Evolutionary conservation across 2,888 invertebrate genomes (phyloP), one percentile per base, ranked within the genome.

Genomic region (Ptychoptera albimana): DNA sequence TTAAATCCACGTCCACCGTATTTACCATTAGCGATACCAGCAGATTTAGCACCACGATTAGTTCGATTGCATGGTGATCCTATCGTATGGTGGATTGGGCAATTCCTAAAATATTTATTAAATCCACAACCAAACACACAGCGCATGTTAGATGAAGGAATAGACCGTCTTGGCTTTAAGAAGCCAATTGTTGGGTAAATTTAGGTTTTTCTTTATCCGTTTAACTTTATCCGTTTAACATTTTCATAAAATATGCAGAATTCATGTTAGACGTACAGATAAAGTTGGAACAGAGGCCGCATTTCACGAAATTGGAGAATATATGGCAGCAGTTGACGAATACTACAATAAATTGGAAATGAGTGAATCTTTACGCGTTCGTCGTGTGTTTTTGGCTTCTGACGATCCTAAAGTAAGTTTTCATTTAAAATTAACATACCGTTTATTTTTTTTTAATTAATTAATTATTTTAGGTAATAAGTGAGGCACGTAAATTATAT

Each of bases 221-320:
- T 10, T 34, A 34, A 34, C 23, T 23, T 23, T 23, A 23, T 23
- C 23, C 23, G n/a, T n/a, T n/a, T n/a, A n/a, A n/a, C n/a, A n/a
- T n/a, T n/a, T n/a, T n/a, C n/a, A 43, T 47, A 46, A 50, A 32
- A 29, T 38, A 44, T 45, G 1, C 58, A 83, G 83, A 0, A 75
- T 88, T 2, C 87, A 88, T 59, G 77, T 88, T 11, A 69, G 87
- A 8, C 71, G 87, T 45, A 87, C 87, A 0, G 87, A 87, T 57
- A 87, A 87, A 64, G 88, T 98, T 31, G 96, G 94, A n/a, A 92
- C 94, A 0, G 97, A 98, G 64, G 98, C 98, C 0, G 86, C 92
- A 1, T 96, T 84, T 66, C 98, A 98, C 61, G 73, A 81, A 49
- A 74, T 98, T 11, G 84, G 87, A 51, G 97, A 98, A 63, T 98